Evolutionary conservation across 1,140 invertebrate species (phyloP), one percentile per base, ranked within the genome.

Genomic region (Neuroterus valhalla): DNA sequence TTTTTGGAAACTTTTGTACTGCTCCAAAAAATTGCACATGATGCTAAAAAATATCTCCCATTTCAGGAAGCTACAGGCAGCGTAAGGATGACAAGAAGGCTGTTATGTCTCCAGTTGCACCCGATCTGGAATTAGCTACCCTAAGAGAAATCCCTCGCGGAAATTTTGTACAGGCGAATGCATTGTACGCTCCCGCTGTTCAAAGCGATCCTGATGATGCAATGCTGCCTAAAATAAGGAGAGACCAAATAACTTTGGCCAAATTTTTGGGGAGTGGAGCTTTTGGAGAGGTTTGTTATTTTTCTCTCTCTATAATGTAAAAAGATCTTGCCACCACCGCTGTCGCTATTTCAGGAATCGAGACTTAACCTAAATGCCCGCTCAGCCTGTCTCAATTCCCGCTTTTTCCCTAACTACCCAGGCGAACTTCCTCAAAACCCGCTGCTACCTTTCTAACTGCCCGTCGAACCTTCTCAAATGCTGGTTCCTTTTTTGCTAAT

Each of bases 191-290:
- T 14, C 89, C 91, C 2, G 88, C 90, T 85, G 93, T 89, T 91
- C 93, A 82, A 93, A 95, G 82, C 88, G 97, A 81, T 92, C 93
- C 17, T 0, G 88, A 90, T 31, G 87, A 90, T 71, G 84, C 85
- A 4, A 89, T 93, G 23, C 87, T 98, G n/a, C 96, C 96, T 0
- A 96, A 96, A 84, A 95, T 98, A 66, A 92, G 93, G 38, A 91
- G 95, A 69, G 94, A 95, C 38, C 93, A 95, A 83, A 95, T 99
- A 48, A 95, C 94, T 0, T 86, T 97, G 2, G 94, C 93, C 0
- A 96, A 97, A 86, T 97, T 98, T 84, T 89, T 99, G 46, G 98
- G 98, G 0, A 97, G 96, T 75, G 98, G 98, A 1, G 97, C 97
- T n/a, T 99, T 99, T 86, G 98, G 98, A 3, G 97, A 98, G 90